These are phyloP conservation scores for Drosophila merina DNA, from an alignment of 2,888 invertebrate genomes.

Conservation along the genomic window DNA sequence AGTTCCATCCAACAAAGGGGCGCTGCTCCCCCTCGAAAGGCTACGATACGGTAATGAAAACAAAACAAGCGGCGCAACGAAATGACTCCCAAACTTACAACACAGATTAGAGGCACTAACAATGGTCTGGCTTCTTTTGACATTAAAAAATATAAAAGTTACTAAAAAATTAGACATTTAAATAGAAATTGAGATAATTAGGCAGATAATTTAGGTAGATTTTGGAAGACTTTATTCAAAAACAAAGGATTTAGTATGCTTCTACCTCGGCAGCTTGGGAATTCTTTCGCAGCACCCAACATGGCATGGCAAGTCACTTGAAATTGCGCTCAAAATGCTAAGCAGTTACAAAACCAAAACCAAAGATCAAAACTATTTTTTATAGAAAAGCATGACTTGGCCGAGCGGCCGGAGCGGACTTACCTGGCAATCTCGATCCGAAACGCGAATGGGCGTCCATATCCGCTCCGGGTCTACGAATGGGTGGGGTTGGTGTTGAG, in stretches of 20 bases:
- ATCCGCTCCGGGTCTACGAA: constrained; percentile 39
- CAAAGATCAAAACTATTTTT: constrained; percentile 30
- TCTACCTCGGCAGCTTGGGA: constrained; percentile 11
- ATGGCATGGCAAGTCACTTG: constrained; percentile 11
- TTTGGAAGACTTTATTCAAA: background rate
- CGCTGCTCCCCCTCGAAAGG: constrained; percentile 18
- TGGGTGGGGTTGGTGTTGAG: constrained; percentile 9
- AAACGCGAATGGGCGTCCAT: constrained; percentile 72
- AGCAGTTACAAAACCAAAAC: constrained; percentile 35
- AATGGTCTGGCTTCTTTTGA: background rate
- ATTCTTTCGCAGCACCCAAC: constrained; percentile 15
- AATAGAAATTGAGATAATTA: no score
- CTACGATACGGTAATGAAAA: constrained; percentile 46
- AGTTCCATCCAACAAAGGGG: constrained; percentile 20
- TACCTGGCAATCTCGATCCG: constrained; percentile 69
- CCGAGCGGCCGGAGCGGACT: constrained; percentile 43
- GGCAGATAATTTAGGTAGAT: no score
- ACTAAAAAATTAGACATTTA: no score
- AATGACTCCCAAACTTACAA: constrained; percentile 31
- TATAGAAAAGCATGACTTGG: constrained; percentile 39
- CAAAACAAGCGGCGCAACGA: constrained; percentile 39
- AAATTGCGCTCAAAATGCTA: constrained; percentile 33
- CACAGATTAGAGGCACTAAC: constrained; percentile 5
- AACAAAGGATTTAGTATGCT: background rate
- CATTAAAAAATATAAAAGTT: no score